These are phyloP conservation scores for Ondatra zibethicus DNA, from an alignment of 2,113 vertebrate genomes.

Conservation along the genomic window DNA sequence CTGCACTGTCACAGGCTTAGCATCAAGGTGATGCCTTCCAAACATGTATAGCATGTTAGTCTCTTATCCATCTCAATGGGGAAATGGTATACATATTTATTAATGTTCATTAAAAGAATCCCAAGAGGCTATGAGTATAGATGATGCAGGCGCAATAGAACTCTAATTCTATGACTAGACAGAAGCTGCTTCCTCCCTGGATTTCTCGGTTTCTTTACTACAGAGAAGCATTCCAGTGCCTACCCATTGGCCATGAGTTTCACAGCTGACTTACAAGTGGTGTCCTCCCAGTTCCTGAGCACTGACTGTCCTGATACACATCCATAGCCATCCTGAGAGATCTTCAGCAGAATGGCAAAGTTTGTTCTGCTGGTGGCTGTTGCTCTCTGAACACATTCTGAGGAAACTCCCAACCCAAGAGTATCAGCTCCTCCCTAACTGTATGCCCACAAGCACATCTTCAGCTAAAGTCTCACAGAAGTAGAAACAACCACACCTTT, in stretches of 20 bases:
- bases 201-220: not conserved
- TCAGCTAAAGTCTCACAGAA: not conserved
- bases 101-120: not conserved
- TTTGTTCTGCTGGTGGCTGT: fast-evolving
- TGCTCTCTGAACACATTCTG: fast-evolving
- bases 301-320: fast-evolving
- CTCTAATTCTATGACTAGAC: too few species aligned
- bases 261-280: not conserved
- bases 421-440: not conserved
- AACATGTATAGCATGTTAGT: fast-evolving
- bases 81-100: fast-evolving
- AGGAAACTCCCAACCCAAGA: slow-evolving; percentile 57
- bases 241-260: not conserved
- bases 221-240: not conserved
- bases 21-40: fast-evolving
- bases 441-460: not conserved
- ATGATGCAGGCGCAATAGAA: fast-evolving
- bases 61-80: fast-evolving
- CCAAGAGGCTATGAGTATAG: not conserved
- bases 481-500: fast-evolving
- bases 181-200: not conserved
- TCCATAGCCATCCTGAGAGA: fast-evolving
- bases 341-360: fast-evolving
- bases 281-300: not conserved
- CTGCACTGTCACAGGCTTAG: fast-evolving